Conservation (phyloP, 2,113 vertebrate genomes). For the Oceanodroma tethys region DNA sequence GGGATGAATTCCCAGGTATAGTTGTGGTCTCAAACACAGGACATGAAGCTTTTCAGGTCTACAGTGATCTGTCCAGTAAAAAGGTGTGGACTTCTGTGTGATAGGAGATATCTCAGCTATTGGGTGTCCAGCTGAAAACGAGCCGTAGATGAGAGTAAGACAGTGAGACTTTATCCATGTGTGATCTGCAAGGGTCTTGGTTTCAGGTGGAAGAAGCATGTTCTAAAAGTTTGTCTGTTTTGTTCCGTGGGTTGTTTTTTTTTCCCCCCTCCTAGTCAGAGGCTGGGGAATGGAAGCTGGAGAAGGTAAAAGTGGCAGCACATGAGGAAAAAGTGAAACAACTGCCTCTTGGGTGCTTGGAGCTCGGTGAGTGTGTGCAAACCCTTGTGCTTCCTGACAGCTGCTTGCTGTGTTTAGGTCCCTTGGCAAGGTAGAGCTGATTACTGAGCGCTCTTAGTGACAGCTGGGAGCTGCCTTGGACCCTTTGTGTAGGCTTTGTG, state of each 20-base stretch:
- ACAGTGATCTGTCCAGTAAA: neutral
- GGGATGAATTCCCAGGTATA: neutral
- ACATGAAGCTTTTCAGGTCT: neutral
- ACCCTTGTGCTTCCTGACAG: neutral
- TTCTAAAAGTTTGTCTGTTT: neutral
- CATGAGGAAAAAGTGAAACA: neutral
- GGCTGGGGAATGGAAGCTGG: constrained; percentile 26
- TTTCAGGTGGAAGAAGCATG: neutral
- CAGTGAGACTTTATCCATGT: neutral
- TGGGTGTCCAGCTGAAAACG: neutral
- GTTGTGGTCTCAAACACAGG: neutral
- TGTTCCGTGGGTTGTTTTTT: neutral
- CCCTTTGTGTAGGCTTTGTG: neutral
- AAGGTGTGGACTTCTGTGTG: neutral
- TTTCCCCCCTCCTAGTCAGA: neutral
- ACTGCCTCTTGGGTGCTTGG: neutral
- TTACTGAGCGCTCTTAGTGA: neutral
- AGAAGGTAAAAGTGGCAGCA: neutral
- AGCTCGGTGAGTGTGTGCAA: neutral
- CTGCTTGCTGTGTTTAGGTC: neutral
- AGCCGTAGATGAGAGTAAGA: neutral
- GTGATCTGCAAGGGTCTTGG: neutral
- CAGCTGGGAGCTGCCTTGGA: neutral
- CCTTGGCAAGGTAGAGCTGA: neutral
- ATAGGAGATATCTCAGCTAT: neutral